Percentiles rank a stretch among this genome's conserved stretches.
phyloP scores from a whole-genome alignment of 2,797 vertebrate species.

The Syncerus caffer region DNA sequence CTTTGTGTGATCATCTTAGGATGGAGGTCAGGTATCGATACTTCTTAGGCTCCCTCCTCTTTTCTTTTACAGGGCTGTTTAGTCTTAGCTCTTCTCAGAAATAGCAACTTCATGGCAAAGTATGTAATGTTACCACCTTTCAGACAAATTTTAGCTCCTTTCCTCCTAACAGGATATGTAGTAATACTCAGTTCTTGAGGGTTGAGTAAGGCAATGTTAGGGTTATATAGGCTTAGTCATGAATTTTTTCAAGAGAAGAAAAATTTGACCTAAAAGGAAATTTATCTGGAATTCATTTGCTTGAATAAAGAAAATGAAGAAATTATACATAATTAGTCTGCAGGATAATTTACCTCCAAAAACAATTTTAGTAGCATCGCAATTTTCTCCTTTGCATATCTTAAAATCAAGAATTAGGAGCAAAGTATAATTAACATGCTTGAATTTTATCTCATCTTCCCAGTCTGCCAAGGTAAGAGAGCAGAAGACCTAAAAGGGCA shows the following conservation, averaged over 20 bases:
- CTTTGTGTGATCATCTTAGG: background rate
- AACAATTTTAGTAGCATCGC: background rate
- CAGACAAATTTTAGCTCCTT: background rate
- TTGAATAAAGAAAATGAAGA: slow-evolving; percentile 35
- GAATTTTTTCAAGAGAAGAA: background rate
- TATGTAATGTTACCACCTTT: background rate
- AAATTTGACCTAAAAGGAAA: slow-evolving; percentile 18
- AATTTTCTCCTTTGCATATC: slow-evolving; percentile 21
- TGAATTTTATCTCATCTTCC: background rate
- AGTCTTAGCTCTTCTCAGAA: background rate
- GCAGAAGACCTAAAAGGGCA: background rate
- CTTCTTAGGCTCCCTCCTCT: background rate
- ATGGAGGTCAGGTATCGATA: background rate
- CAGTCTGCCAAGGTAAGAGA: background rate
- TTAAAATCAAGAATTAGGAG: slow-evolving; percentile 32
- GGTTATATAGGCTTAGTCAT: background rate
- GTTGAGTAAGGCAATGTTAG: background rate
- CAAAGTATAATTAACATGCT: background rate
- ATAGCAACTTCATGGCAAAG: background rate
- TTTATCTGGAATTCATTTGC: slow-evolving; percentile 18
- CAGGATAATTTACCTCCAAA: slow-evolving; percentile 8
- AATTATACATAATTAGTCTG: slow-evolving; percentile 32
- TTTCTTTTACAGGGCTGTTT: background rate
- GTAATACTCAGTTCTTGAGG: background rate
- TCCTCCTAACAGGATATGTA: background rate